A percentile compares a stretch with the other conserved stretches of the same genome.
Conservation (phyloP, 2,797 vertebrate genomes). For the Acanthis flammea region DNA sequence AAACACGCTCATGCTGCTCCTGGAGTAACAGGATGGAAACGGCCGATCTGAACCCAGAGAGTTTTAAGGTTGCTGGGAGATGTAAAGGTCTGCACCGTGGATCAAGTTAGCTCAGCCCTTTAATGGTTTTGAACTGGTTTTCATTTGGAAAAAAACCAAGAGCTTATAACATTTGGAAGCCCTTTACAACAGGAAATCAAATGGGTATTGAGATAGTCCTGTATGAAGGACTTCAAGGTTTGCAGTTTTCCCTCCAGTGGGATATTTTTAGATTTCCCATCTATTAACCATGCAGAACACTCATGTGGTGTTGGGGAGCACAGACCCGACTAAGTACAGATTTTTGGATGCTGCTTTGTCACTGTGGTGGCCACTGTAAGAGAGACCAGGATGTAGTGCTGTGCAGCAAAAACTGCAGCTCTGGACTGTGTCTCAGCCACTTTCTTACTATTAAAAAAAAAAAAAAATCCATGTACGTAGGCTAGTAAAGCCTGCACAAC, state of each 20-base stretch:
- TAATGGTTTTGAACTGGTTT: constrained; percentile 42
- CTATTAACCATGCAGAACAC: not conserved
- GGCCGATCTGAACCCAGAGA: rapidly evolving
- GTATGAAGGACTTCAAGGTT: constrained; percentile 33
- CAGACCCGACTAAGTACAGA: not conserved
- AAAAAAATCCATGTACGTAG: not conserved
- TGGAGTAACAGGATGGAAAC: not conserved
- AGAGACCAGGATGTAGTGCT: not conserved
- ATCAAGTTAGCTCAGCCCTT: not conserved
- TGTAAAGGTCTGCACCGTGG: not conserved
- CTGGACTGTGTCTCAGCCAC: constrained; percentile 55
- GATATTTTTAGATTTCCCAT: constrained; percentile 32
- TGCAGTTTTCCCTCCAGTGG: not conserved
- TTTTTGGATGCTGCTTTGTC: not conserved
- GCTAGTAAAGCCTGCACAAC: not conserved
- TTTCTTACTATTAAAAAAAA: constrained; percentile 16
- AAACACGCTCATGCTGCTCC: not conserved
- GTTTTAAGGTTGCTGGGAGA: not conserved
- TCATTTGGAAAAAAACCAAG: constrained; percentile 19
- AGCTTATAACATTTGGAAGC: constrained; percentile 58
- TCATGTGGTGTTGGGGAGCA: not conserved
- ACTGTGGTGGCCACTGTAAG: not conserved
- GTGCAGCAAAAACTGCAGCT: not conserved
- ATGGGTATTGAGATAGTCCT: constrained; percentile 11
- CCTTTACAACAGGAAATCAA: constrained; percentile 60